Evolutionary conservation across 1,140 invertebrate species (phyloP), one percentile per base, ranked within the genome.

Genomic region (Drosophila ananassae): DNA sequence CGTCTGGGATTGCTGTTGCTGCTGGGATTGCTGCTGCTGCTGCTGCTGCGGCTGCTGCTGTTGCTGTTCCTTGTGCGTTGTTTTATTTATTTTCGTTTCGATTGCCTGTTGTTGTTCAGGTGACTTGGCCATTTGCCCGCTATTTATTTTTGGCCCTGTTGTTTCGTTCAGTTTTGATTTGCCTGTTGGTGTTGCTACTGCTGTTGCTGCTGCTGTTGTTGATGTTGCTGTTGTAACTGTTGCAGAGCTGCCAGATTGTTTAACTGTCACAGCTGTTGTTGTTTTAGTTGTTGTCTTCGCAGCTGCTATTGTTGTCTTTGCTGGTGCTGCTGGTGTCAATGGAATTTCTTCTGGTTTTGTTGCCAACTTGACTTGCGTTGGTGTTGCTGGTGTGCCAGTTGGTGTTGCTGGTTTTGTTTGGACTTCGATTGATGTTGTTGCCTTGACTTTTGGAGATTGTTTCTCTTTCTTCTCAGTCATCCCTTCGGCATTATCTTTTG

Each of bases 121-220:
- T 91, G 90, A 91, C 90, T 91, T 91, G 91, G 90, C 89, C 69
- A 53, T 39, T 61, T 90, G 90, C 90, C 90, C 90, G 76, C 28
- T 73, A 77, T 87, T 89, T 91, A 91, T 91, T 91, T 91, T 91
- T 79, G 84, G 80, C 75, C 73, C 77, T 89, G 78, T 54, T 74
- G 63, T 46, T 64, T 67, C 63, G 63, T 67, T 67, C 63, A 67
- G 61, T 67, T 67, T 67, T 67, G 63, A 60, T 78, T 73, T 72
- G 66, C 44, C 37, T 44, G 71, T 44, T 61, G 80, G 37, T 63
- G 68, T 44, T 63, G 73, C 12, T 58, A 73, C 53, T 55, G 79
- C 22, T 56, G 58, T 41, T 52, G 37, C 48, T 21, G 61, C 22
- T 71, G 46, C n/a, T 68, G 62, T 17, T 58, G 61, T 17, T 53